Evolutionary conservation across 2,888 invertebrate genomes (phyloP).

Genomic region (Acanthosoma haemorrhoidale): DNA sequence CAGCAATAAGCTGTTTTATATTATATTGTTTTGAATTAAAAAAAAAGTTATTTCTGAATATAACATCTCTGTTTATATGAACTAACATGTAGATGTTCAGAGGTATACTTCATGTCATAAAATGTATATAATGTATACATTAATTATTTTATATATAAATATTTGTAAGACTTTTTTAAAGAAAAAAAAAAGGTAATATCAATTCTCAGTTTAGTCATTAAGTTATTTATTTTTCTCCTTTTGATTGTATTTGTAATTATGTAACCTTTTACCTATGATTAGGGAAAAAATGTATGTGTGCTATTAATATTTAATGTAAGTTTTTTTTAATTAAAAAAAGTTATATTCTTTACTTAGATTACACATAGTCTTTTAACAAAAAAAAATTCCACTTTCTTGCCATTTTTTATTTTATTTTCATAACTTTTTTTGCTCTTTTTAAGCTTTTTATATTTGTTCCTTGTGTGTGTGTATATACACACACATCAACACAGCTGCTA

Average conservation of each 20-base stretch:
- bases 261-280: too few species aligned
- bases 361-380: neutral
- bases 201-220: neutral
- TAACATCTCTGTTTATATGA: neutral
- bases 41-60: neutral
- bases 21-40: neutral
- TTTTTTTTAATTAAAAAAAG: too few species aligned
- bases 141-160: neutral
- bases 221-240: neutral
- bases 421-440: neutral
- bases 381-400: neutral
- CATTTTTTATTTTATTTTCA: neutral
- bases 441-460: constrained; percentile 7
- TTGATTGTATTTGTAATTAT: too few species aligned
- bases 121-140: neutral
- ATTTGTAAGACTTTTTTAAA: neutral
- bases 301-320: neutral
- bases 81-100: neutral
- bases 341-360: neutral
- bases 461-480: too few species aligned
- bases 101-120: neutral
- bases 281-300: neutral
- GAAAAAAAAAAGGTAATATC: neutral
- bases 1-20: neutral
- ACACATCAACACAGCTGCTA: neutral